Evolutionary conservation across 2,888 invertebrate species (phyloP).

Genomic region (Drosophila tripunctata): DNA sequence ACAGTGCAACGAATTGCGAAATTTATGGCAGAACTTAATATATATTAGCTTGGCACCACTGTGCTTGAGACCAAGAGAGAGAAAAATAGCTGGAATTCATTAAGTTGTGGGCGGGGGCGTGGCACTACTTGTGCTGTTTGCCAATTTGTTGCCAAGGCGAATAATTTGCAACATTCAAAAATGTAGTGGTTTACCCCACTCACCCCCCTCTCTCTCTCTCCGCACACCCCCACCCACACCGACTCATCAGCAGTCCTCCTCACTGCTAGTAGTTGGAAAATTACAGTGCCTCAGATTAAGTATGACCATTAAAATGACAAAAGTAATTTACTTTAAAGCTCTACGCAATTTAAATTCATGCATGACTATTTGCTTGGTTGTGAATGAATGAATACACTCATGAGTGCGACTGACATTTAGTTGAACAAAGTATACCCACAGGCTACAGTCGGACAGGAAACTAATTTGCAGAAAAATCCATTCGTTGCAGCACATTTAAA

Average conservation of each 20-base stretch:
- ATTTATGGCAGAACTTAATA: background rate
- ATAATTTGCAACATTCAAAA: constrained; percentile 56
- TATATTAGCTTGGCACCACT: constrained; percentile 7
- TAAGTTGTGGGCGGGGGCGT: constrained; percentile 32
- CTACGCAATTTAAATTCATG: constrained; percentile 62
- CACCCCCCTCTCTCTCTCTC: background rate
- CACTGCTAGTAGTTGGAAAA: constrained; percentile 3
- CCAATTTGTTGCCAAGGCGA: constrained; percentile 45
- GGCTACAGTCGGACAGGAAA: constrained; percentile 34
- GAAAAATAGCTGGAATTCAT: constrained; percentile 45
- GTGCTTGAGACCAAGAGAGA: constrained; percentile 3
- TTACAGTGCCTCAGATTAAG: constrained; percentile 44
- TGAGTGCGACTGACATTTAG: constrained; percentile 50
- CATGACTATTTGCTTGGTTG: constrained; percentile 23
- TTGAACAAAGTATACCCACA: constrained; percentile 47
- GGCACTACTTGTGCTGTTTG: constrained; percentile 36
- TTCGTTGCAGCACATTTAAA: constrained; percentile 61
- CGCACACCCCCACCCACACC: background rate
- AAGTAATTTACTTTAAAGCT: constrained; percentile 68
- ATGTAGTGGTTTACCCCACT: constrained; percentile 29
- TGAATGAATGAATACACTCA: constrained; percentile 14
- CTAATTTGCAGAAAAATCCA: constrained; percentile 57
- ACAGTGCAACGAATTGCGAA: constrained; percentile 28
- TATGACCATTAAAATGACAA: constrained; percentile 70
- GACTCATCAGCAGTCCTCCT: background rate